Base-by-base conservation (phyloP, 1,140 invertebrate genomes). In the Colletes latitarsis region DNA sequence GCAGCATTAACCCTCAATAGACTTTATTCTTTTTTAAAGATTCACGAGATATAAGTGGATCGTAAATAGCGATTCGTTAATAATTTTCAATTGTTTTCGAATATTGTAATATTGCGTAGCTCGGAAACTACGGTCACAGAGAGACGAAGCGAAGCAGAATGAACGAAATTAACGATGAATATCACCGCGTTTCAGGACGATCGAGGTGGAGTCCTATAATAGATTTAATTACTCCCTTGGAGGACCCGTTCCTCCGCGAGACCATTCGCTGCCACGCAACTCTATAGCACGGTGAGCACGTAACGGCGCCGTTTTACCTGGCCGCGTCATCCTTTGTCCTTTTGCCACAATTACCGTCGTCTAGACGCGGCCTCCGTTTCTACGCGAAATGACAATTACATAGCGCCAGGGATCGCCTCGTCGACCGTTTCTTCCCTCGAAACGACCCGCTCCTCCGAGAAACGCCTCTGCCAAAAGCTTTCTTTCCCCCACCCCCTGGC, bases 321-420 rank as follows among this genome's bases (percentile, higher is more conserved):
- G 66, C 49, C 73, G 39, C 63, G 68, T 79, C 71, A 70, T 72
- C 67, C 75, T 85, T 88, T 81, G 82, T 88, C 75, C 87, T 88
- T 86, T 84, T 79, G 77, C 55, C 76, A 77, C 88, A 88, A 89
- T 88, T 88, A 89, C 71, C 70, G 71, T 60, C 49, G 88, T 89
- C 88, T 89, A 89, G 87, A 89, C 88, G 58, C 77, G 60, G 68
- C 49, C 70, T 66, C 52, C 67, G 77, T 81, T 85, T 76, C 83
- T 74, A 71, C 70, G 62, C 79, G 70, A 87, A 88, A 87, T 85
- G 83, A 85, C 88, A 87, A 89, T 89, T 89, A 89, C 85, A 63
- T 72, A 67, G 75, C 70, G 76, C 72, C 70, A 6, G 67, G 62
- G 64, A 77, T 84, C 77, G 62, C 63, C 72, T 72, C 57, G 77